Evolutionary conservation across 2,113 vertebrate genomes (phyloP), one percentile per base, ranked within the genome.

Genomic region (Spizaetus ornatus): DNA sequence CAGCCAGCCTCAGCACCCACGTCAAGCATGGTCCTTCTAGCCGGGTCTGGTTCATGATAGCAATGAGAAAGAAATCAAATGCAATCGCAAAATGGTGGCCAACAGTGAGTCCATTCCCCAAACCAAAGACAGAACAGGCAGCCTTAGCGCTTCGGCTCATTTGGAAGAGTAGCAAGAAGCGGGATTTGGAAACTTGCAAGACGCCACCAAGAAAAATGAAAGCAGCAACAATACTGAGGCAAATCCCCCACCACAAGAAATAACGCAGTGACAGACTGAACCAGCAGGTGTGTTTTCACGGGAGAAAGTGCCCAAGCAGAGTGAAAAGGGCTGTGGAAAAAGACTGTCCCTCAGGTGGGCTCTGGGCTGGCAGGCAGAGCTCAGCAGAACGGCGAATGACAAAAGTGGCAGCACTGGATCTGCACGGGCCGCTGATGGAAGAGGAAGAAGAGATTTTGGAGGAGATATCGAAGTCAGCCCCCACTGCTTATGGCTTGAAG

Each of bases 251-350:
- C 1, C 14, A 6, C 12, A 17, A 14, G 23, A 13, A 17, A 4
- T 38, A 5, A 4, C 13, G 2, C 23, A 7, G 80, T 11, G 72
- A 25, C 19, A 31, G n/a, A 10, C 15, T 38, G 90, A 53, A 3
- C 2, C 19, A 42, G 69, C 52, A 3, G 10, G 4, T 0, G 0
- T 19, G 9, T 42, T 67, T 48, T 22, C 11, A 16, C 1, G 15
- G 42, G 29, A 36, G 2, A 32, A 11, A 36, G 36, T 1, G 50
- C 13, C 53, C 32, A 31, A 22, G 11, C 19, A 26, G 47, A 31
- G 26, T 6, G 22, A 16, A 58, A 18, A 20, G 52, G 42, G 69
- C 81, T 42, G 59, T 11, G 32, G 73, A 16, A 29, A 25, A 27
- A 18, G 45, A 3, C 25, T 21, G 32, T 32, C 36, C 62, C 69